These are phyloP conservation scores for Galerucella pusilla DNA, from an alignment of 2,888 invertebrate genomes.

Conservation along the genomic window DNA sequence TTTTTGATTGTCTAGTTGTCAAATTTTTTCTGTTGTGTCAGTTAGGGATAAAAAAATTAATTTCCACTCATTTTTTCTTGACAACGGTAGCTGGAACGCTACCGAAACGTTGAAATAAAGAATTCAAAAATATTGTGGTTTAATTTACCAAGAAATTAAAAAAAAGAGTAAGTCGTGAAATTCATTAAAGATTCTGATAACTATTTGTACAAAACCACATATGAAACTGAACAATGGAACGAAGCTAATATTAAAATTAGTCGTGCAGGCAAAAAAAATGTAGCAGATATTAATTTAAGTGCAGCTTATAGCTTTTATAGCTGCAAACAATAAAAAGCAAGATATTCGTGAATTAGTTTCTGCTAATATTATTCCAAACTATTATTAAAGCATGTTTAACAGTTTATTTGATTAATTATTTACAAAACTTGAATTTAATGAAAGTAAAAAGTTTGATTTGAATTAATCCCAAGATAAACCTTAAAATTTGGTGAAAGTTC, in stretches of 20 bases:
- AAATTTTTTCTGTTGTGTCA: too few relatives aligned
- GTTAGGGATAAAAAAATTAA: too few relatives aligned
- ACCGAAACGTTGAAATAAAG: too few relatives aligned
- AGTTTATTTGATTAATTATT: constrained; percentile 2
- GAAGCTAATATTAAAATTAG: constrained; percentile 25
- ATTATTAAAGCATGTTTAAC: not conserved
- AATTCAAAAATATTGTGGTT: too few relatives aligned
- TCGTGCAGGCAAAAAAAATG: not conserved
- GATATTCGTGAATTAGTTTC: constrained; percentile 1
- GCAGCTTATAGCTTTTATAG: not conserved
- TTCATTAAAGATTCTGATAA: constrained; percentile 28
- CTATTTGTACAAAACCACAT: constrained; percentile 26
- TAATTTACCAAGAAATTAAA: too few relatives aligned
- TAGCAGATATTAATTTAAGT: constrained; percentile 4
- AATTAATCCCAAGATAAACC: not conserved
- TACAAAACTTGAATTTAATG: constrained; percentile 1
- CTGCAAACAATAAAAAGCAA: constrained; percentile 2
- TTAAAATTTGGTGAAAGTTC: not conserved
- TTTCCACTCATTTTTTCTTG: too few relatives aligned
- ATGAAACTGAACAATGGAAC: constrained; percentile 21
- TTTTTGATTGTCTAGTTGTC: too few relatives aligned
- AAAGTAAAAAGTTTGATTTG: constrained; percentile 2
- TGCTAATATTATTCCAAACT: not conserved
- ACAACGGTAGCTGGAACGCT: too few relatives aligned
- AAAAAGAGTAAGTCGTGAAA: constrained; percentile 25